Percentiles rank a stretch among this genome's conserved stretches.
phyloP scores from a whole-genome alignment of 2,888 invertebrate genomes.

The Hipparchia semele region DNA sequence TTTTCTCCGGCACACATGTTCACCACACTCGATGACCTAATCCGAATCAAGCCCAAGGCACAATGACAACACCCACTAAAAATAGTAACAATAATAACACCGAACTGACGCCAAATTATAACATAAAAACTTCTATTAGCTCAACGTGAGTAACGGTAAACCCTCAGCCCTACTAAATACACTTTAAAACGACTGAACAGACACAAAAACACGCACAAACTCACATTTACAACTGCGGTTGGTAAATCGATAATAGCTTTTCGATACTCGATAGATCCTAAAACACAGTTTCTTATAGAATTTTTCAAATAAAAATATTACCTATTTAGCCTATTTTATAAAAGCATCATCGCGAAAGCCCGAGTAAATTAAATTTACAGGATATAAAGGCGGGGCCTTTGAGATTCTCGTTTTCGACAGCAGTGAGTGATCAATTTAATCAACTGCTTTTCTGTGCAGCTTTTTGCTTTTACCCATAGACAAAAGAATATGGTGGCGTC shows the following conservation, averaged over 20 bases:
- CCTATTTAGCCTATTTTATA: constrained; percentile 67
- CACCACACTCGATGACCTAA: constrained; percentile 79
- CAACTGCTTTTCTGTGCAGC: constrained; percentile 54
- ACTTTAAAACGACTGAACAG: constrained; percentile 52
- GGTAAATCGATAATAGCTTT: constrained; percentile 69
- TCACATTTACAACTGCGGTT: constrained; percentile 61
- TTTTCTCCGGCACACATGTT: constrained; percentile 78
- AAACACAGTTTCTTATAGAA: constrained; percentile 30
- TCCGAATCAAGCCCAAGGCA: constrained; percentile 67
- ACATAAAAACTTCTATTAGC: constrained; percentile 55
- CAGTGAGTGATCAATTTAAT: constrained; percentile 64
- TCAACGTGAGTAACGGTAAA: constrained; percentile 45
- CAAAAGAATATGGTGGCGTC: constrained; percentile 36
- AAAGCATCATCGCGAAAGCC: constrained; percentile 73
- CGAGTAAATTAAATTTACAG: constrained; percentile 71
- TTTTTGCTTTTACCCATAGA: constrained; percentile 54
- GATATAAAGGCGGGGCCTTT: constrained; percentile 77
- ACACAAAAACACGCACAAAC: constrained; percentile 61
- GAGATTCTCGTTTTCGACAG: constrained; percentile 65
- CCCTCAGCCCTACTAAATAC: constrained; percentile 48
- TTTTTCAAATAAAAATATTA: constrained; percentile 52
- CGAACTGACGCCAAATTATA: constrained; percentile 55
- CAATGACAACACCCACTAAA: constrained; percentile 84
- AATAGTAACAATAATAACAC: constrained; percentile 81
- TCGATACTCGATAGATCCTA: constrained; percentile 24